Evolutionary conservation across 2,113 vertebrate species (phyloP).

Genomic region (Stictonetta naevosa): DNA sequence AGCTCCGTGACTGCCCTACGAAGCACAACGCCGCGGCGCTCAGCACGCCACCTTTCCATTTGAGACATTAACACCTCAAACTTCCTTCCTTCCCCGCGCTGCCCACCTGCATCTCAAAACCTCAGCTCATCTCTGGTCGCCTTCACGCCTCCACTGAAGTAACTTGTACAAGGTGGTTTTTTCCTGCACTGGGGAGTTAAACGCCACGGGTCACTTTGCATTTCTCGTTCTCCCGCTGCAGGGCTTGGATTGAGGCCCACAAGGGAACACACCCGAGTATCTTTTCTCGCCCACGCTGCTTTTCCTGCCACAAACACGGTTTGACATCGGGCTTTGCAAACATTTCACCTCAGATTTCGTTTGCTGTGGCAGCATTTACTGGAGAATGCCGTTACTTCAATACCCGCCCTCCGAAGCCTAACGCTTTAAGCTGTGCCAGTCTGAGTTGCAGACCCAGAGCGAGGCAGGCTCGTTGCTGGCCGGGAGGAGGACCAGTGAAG

Average conservation of each 20-base stretch:
- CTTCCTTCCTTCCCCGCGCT: neutral
- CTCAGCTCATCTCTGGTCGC: fast-evolving
- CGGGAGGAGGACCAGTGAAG: neutral
- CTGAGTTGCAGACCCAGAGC: fast-evolving
- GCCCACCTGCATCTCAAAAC: neutral
- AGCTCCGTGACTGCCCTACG: fast-evolving
- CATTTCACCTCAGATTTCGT: neutral
- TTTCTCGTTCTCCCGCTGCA: neutral
- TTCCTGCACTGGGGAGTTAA: fast-evolving
- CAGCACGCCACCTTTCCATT: neutral
- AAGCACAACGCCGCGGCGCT: neutral
- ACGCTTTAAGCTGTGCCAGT: fast-evolving
- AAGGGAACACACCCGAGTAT: neutral
- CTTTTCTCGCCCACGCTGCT: neutral
- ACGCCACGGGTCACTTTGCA: fast-evolving
- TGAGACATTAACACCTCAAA: neutral
- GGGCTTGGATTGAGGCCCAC: neutral
- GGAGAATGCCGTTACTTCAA: neutral
- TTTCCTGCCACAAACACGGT: neutral
- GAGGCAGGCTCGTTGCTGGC: neutral
- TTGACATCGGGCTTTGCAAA: neutral
- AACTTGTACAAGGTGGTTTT: fast-evolving
- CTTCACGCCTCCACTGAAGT: neutral
- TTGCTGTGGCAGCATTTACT: neutral
- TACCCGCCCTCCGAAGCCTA: fast-evolving